phyloP scores from a whole-genome alignment of 2,113 vertebrate genomes.

The Varanus salvator region DNA sequence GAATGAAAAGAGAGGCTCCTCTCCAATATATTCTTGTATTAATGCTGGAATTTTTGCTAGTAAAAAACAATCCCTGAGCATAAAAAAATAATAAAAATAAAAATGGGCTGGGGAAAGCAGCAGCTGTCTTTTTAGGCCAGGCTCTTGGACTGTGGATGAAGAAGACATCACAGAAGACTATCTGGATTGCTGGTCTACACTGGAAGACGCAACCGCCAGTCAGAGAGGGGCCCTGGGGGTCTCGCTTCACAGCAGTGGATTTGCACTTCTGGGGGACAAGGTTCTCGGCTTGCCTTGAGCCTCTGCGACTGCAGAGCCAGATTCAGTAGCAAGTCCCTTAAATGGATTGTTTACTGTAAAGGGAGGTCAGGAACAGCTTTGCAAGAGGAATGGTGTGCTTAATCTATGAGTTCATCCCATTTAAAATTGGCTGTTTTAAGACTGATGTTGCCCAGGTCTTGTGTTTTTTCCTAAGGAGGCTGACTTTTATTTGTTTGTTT shows the following conservation, averaged over 20 bases:
- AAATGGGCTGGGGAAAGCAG: background rate
- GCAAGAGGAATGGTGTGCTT: background rate
- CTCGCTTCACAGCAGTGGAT: background rate
- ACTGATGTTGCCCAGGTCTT: background rate
- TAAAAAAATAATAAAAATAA: background rate
- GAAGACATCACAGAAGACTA: background rate
- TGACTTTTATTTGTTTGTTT: no score
- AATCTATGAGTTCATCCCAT: background rate
- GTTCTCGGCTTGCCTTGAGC: background rate
- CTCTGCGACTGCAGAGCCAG: background rate
- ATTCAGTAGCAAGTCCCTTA: background rate
- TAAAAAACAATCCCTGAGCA: background rate
- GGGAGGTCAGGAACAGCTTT: background rate
- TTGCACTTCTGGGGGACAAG: background rate
- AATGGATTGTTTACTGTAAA: background rate
- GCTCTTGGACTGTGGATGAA: background rate
- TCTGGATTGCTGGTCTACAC: background rate
- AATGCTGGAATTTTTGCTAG: background rate
- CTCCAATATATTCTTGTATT: background rate
- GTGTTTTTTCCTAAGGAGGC: background rate
- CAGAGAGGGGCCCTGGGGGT: no score
- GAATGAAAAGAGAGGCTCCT: background rate
- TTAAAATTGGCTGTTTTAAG: background rate
- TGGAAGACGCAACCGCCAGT: background rate
- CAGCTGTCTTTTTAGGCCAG: background rate